Evolutionary conservation across 2,888 invertebrate genomes (phyloP).

Genomic region (Merodon equestris): DNA sequence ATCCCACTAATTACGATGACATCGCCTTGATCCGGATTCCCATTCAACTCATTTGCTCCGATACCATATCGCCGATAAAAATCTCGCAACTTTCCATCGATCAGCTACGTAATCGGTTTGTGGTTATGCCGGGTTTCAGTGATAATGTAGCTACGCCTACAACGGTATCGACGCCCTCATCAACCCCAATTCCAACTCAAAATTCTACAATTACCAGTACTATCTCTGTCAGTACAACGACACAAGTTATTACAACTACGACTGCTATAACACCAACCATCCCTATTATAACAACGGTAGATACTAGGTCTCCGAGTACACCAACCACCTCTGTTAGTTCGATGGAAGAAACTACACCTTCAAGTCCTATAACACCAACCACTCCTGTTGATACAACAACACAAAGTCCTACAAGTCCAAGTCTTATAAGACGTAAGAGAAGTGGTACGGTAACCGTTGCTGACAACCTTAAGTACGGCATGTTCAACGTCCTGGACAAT

Average conservation of each 20-base stretch:
- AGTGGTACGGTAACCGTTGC: neutral
- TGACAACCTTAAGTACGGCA: conserved; percentile 36
- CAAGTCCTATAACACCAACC: too few species aligned
- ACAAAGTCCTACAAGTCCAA: too few species aligned
- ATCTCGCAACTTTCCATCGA: conserved; percentile 13
- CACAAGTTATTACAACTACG: neutral
- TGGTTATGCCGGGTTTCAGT: conserved; percentile 37
- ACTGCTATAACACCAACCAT: neutral
- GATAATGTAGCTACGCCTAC: neutral
- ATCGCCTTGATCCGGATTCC: conserved; percentile 52
- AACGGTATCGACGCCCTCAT: too few species aligned
- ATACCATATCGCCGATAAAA: conserved; percentile 19
- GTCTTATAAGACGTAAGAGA: too few species aligned
- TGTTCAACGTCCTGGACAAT: conserved; percentile 28
- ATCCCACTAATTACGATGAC: conserved; percentile 58
- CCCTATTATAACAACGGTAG: too few species aligned
- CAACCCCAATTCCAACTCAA: too few species aligned
- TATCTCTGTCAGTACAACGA: neutral
- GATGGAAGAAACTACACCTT: too few species aligned
- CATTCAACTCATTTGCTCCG: conserved; percentile 20
- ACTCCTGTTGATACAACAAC: too few species aligned
- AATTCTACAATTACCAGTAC: too few species aligned
- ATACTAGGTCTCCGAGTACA: too few species aligned
- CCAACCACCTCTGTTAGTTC: too few species aligned
- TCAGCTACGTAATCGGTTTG: conserved; percentile 11